Evolutionary conservation across 2,888 invertebrate species (phyloP).

Genomic region (Chloromyia formosa): DNA sequence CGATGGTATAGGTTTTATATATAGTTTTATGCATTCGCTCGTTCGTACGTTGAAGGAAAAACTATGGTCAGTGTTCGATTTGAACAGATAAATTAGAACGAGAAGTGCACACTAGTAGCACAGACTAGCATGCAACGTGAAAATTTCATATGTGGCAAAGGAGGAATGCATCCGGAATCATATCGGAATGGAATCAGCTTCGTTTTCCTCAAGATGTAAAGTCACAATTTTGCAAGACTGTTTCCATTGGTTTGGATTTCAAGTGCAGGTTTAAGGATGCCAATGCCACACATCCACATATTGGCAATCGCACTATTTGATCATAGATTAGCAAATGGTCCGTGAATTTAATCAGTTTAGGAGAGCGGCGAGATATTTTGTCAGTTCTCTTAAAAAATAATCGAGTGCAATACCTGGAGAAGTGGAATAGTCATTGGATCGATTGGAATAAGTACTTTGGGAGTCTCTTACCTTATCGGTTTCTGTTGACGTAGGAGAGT

Average conservation of each 20-base stretch:
- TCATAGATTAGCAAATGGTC: constrained; percentile 44
- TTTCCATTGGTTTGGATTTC: not conserved
- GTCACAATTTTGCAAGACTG: not conserved
- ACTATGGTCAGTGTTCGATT: not conserved
- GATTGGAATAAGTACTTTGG: too few relatives aligned
- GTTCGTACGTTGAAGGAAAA: not conserved
- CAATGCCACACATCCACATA: not conserved
- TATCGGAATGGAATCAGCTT: not conserved
- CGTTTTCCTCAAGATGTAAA: not conserved
- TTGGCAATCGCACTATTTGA: not conserved
- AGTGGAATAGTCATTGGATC: too few relatives aligned
- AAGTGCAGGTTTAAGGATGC: not conserved
- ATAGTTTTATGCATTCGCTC: too few relatives aligned
- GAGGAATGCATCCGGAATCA: not conserved
- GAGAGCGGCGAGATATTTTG: not conserved
- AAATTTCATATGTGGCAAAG: too few relatives aligned
- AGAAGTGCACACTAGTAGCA: too few relatives aligned
- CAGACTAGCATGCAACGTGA: too few relatives aligned
- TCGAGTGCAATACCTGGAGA: not conserved
- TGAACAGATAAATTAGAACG: too few relatives aligned
- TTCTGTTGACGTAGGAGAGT: too few relatives aligned
- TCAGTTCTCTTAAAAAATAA: not conserved
- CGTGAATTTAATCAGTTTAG: constrained; percentile 36
- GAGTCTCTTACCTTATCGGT: too few relatives aligned
- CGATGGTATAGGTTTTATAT: too few relatives aligned